phyloP scores from a whole-genome alignment of 2,797 vertebrate genomes.

The Pangasius sanitwongsei region DNA sequence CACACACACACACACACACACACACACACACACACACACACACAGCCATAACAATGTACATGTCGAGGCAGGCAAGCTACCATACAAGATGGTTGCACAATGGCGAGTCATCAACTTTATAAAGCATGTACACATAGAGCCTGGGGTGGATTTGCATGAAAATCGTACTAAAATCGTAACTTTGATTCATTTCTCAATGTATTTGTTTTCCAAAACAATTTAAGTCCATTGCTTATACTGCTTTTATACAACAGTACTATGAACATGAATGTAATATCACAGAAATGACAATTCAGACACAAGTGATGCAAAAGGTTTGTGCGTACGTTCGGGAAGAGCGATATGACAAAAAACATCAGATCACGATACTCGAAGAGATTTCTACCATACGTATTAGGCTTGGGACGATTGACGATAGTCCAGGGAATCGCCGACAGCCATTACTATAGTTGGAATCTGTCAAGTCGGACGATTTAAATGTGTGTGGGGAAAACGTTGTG shows the following conservation, averaged over 20 bases:
- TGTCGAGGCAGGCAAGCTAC: conserved; percentile 67
- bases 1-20: conserved; percentile 58
- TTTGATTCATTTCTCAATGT: not conserved
- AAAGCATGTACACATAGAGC: not conserved
- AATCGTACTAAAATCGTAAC: not conserved
- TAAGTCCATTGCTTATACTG: not conserved
- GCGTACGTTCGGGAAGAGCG: not conserved
- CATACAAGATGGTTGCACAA: conserved; percentile 48
- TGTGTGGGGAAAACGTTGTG: not conserved
- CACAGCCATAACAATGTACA: conserved; percentile 47
- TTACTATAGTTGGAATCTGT: not conserved
- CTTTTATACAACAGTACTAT: not conserved
- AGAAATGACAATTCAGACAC: not conserved
- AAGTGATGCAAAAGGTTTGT: not conserved
- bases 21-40: conserved; percentile 31
- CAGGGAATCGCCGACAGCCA: not conserved
- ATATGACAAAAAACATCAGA: not conserved
- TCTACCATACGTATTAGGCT: not conserved
- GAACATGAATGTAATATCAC: not conserved
- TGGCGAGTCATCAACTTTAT: conserved; percentile 39
- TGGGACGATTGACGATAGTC: not conserved
- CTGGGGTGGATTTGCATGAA: not conserved
- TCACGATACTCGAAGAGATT: not conserved
- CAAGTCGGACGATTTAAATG: not conserved
- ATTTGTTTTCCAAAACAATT: not conserved